Evolutionary conservation across 92 coral and sea anemone species (phyloP).

Genomic region (Paramuricea clavata): DNA sequence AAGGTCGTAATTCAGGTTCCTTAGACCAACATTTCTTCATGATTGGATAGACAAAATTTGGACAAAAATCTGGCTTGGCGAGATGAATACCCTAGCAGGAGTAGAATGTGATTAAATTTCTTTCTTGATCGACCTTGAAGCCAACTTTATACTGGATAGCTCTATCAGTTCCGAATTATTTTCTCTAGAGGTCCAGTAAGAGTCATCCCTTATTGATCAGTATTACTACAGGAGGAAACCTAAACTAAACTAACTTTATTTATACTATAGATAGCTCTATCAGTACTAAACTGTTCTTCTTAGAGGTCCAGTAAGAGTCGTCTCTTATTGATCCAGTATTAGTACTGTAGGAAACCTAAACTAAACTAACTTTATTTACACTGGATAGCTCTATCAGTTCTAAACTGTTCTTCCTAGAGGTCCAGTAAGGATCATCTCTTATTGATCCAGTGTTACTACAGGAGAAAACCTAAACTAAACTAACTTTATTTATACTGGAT

Average conservation of each 20-base stretch:
- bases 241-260: not conserved
- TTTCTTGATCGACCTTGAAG: not conserved
- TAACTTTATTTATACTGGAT: too few relatives aligned
- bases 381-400: not conserved
- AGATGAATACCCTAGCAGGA: slow-evolving; percentile 85
- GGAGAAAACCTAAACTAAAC: too few relatives aligned
- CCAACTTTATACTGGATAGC: not conserved
- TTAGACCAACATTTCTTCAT: slow-evolving; percentile 95
- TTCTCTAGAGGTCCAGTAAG: too few relatives aligned
- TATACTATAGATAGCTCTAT: not conserved
- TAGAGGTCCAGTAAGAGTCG: not conserved
- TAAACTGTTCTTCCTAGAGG: too few relatives aligned
- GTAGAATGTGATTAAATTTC: not conserved
- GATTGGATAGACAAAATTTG: slow-evolving; percentile 75
- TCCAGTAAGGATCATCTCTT: too few relatives aligned
- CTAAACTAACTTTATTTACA: not conserved
- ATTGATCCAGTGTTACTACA: too few relatives aligned
- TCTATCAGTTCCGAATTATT: not conserved
- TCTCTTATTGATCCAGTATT: too few relatives aligned
- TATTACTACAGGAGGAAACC: too few relatives aligned
- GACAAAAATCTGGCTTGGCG: slow-evolving; percentile 93
- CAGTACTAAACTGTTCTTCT: not conserved
- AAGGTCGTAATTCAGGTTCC: slow-evolving; percentile 77
- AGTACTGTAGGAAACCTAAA: not conserved
- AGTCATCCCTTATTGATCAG: too few relatives aligned